Evolutionary conservation across 1,140 invertebrate genomes (phyloP).

Genomic region (Vollenhovia emeryi): DNA sequence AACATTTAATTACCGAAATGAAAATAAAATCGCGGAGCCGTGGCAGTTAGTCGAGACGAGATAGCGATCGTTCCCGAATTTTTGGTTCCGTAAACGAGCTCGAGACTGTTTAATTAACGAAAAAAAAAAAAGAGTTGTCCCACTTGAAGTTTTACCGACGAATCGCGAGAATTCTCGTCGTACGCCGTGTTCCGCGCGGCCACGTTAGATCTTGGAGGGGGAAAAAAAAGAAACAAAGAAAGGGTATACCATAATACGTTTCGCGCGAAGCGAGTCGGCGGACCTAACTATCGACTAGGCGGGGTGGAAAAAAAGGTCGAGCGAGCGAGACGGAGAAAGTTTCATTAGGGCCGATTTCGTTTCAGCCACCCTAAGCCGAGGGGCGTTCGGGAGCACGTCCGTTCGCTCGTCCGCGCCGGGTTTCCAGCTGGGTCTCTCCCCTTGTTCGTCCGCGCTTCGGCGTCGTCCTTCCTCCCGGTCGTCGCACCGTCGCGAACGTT

Average conservation of each 20-base stretch:
- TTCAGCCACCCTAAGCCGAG: constrained; percentile 42
- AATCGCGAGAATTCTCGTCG: background rate
- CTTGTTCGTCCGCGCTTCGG: constrained; percentile 32
- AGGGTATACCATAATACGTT: constrained; percentile 27
- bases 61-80: constrained; percentile 14
- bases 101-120: background rate
- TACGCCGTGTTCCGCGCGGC: background rate
- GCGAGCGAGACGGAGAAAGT: constrained; percentile 48
- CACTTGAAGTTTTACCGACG: background rate
- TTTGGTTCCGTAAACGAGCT: constrained; percentile 56
- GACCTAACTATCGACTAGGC: constrained; percentile 30
- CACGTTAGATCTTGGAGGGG: background rate
- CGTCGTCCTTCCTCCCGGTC: constrained; percentile 45
- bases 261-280: constrained; percentile 28
- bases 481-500: constrained; percentile 48
- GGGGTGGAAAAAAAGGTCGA: background rate
- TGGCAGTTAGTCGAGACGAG: background rate
- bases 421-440: constrained; percentile 63
- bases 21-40: background rate
- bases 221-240: background rate
- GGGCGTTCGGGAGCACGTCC: constrained; percentile 53
- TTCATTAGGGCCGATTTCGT: constrained; percentile 71
- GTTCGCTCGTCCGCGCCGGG: constrained; percentile 32
- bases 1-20: background rate
- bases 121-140: no score